A percentile compares a stretch with the other conserved stretches of the same genome.
Evolutionary conservation across 2,113 vertebrate genomes (phyloP).

Genomic region (Misgurnus anguillicaudatus): DNA sequence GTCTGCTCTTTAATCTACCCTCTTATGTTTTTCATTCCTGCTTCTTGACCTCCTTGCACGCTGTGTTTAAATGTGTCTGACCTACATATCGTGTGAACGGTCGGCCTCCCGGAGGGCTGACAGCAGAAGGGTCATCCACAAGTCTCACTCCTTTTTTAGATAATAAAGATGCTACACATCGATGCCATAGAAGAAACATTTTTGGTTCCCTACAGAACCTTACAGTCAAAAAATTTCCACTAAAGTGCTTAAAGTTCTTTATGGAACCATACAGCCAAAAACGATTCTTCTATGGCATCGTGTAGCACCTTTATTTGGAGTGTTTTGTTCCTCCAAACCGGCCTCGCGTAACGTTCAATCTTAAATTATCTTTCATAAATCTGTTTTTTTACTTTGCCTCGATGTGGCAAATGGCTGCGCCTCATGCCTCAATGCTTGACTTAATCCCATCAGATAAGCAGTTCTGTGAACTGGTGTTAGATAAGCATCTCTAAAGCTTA

Average conservation of each 20-base stretch:
- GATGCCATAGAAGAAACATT: too few relatives aligned
- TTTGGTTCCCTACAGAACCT: too few relatives aligned
- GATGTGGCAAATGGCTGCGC: neutral
- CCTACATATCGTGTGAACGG: slow-evolving; percentile 49
- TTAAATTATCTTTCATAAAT: neutral
- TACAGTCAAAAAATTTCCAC: too few relatives aligned
- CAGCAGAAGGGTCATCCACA: slow-evolving; percentile 14
- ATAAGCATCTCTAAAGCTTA: slow-evolving; percentile 54
- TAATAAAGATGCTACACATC: too few relatives aligned
- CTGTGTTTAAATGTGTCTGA: slow-evolving; percentile 25
- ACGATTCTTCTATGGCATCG: too few relatives aligned
- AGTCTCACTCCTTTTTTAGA: slow-evolving; percentile 51
- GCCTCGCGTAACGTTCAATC: neutral
- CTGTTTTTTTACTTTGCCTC: slow-evolving; percentile 2
- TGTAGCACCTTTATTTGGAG: too few relatives aligned
- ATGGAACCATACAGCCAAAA: too few relatives aligned
- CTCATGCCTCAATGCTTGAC: neutral
- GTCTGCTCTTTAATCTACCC: neutral
- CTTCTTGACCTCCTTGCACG: slow-evolving; percentile 11
- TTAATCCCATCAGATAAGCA: slow-evolving; percentile 42
- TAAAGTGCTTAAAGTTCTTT: too few relatives aligned
- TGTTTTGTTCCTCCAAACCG: neutral
- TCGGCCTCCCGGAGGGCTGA: slow-evolving; percentile 15
- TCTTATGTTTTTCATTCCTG: neutral
- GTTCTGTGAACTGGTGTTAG: slow-evolving; percentile 57